Conservation (phyloP, 1,140 invertebrate species). For the Caligus rogercresseyi region DNA sequence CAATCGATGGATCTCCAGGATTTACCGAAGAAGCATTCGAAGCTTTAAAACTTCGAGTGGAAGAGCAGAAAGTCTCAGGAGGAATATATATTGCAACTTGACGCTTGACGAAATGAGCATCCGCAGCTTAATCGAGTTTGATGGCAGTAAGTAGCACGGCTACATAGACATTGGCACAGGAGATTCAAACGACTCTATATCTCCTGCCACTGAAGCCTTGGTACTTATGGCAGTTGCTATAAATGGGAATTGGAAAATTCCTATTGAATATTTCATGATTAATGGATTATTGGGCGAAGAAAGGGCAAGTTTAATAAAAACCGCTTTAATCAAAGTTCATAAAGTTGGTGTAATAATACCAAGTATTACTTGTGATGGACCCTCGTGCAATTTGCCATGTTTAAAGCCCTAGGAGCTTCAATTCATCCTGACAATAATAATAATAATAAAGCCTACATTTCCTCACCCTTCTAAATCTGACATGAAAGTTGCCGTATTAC, state of each 20-base stretch:
- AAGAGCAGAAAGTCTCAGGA: not conserved
- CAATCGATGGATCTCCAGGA: conserved; percentile 10
- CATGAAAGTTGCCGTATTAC: not conserved
- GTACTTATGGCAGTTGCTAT: conserved; percentile 27
- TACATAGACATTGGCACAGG: conserved; percentile 27
- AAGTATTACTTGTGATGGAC: conserved; percentile 6
- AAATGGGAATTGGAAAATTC: conserved; percentile 27
- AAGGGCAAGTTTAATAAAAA: not conserved
- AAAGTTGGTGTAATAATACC: not conserved
- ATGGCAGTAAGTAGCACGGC: conserved; percentile 24
- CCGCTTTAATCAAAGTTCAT: not conserved
- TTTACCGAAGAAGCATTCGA: not conserved
- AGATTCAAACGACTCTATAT: conserved; percentile 23
- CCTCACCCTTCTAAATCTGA: not conserved
- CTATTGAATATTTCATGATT: conserved; percentile 5
- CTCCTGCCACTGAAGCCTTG: conserved; percentile 27
- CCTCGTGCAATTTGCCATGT: not conserved
- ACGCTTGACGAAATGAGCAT: conserved; percentile 30
- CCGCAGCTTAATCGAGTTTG: conserved; percentile 26
- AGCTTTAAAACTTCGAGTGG: not conserved
- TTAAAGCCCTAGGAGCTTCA: not conserved
- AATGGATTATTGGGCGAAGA: not conserved
- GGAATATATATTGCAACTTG: conserved; percentile 23
- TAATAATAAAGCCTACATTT: not conserved
- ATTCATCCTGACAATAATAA: not conserved